Evolutionary conservation across 2,888 invertebrate species (phyloP), one percentile per base, ranked within the genome.

Genomic region (Branchellion lobata): DNA sequence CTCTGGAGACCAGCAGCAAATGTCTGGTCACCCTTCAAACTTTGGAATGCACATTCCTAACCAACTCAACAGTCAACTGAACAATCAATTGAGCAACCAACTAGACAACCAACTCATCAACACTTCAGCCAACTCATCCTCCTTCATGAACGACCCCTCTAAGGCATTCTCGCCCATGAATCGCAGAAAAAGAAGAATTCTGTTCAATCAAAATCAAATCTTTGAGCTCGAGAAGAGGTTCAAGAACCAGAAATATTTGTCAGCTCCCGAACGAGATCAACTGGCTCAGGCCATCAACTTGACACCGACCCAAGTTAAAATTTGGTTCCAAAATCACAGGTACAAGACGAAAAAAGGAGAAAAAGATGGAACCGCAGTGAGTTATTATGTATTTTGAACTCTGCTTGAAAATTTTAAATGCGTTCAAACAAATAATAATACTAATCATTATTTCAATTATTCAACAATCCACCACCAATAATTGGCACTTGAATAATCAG

Each of bases 241-340:
- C 61, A 81, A 81, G 33, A 71, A 73, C 18, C 81, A 81, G 33
- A 78, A 57, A 21, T 81, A 81, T 34, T 75, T 81, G 51, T 78
- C 81, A n/a, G 81, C 81, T 2, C 81, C 81, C 14, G 81, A 81
- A 40, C 71, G 81, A 24, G 81, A 81, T 29, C 81, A 81, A 51
- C 57, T 81, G 53, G 81, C 81, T 21, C 72, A 53, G 33, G 40
- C 29, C 53, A 81, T 81, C 34, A 80, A 80, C 31, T 65, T 81
- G 18, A 51, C 80, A 8, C 80, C 81, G 18, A 81, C 81, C 1
- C 81, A 81, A 57, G 81, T 81, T 14, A 80, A 77, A 65, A 79
- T 79, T 29, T 79, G 79, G 79, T 79, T 79, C 29, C 79, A 79
- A 34, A 79, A 79, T 24, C 79, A 79, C 47, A 75, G 79, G 2